Evolutionary conservation across 2,113 vertebrate genomes (phyloP).

Genomic region (Indicator indicator): DNA sequence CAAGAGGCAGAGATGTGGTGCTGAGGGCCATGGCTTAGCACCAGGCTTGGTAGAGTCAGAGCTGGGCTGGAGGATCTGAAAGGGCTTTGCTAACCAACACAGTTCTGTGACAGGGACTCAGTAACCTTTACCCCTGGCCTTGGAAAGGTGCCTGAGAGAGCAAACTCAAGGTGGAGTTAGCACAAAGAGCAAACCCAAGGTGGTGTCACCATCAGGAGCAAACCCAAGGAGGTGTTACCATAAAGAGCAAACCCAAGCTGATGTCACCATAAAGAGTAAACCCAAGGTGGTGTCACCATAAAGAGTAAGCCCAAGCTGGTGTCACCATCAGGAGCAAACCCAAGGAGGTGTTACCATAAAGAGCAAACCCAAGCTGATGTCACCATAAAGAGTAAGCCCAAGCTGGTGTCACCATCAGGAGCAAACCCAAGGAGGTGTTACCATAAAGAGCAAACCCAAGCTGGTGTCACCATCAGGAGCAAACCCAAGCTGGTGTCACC

Average conservation of each 20-base stretch:
- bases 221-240: neutral
- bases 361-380: neutral
- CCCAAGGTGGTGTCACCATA: neutral
- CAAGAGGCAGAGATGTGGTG: too few relatives aligned
- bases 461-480: neutral
- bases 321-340: neutral
- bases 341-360: neutral
- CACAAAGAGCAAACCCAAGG: too few relatives aligned
- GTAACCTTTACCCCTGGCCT: neutral
- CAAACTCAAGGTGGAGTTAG: neutral
- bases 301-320: neutral
- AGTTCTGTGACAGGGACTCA: accelerated
- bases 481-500: neutral
- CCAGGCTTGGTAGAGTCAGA: too few relatives aligned
- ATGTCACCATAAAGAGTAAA: neutral
- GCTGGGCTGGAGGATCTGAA: too few relatives aligned
- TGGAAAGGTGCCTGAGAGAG: neutral
- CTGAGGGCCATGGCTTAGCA: too few relatives aligned
- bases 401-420: neutral
- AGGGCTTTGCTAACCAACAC: too few relatives aligned
- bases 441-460: neutral
- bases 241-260: neutral
- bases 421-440: neutral
- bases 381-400: neutral
- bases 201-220: neutral